Evolutionary conservation across 2,797 vertebrate genomes (phyloP).

Genomic region (Cottoperca gobio): DNA sequence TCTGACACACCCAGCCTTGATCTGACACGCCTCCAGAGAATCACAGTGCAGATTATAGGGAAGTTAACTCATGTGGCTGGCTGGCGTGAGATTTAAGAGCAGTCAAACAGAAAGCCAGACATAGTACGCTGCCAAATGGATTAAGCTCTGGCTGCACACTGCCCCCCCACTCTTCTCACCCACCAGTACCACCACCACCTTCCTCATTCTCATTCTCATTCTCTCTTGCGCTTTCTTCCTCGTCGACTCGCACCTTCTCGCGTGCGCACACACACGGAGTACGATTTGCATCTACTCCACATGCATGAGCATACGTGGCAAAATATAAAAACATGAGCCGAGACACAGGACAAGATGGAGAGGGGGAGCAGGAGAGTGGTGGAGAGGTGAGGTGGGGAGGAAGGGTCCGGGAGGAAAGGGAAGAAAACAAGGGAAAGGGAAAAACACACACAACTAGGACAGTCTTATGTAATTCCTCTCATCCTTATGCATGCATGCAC

Average conservation of each 20-base stretch:
- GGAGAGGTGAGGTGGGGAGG: too few relatives aligned
- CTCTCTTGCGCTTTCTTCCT: conserved; percentile 21
- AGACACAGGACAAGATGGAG: conserved; percentile 30
- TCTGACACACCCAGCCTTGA: conserved; percentile 60
- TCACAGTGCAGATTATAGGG: conserved; percentile 65
- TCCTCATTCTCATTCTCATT: conserved; percentile 29
- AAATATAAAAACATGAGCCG: conserved; percentile 21
- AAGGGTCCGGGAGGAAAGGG: too few relatives aligned
- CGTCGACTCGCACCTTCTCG: conserved; percentile 14
- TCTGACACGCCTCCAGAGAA: conserved; percentile 65
- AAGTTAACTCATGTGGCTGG: conserved; percentile 70
- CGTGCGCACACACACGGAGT: not conserved
- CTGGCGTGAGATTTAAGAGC: conserved; percentile 76
- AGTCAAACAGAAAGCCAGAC: conserved; percentile 76
- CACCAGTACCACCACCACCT: not conserved
- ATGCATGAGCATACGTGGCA: conserved; percentile 25
- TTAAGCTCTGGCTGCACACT: conserved; percentile 56
- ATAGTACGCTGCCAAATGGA: conserved; percentile 71
- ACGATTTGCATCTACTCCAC: conserved; percentile 28
- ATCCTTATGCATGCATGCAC: conserved; percentile 80
- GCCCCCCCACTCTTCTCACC: not conserved
- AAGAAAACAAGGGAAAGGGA: conserved; percentile 57
- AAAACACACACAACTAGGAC: conserved; percentile 78
- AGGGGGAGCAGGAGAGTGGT: not conserved
- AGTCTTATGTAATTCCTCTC: conserved; percentile 81